Conservation (phyloP, 1,140 invertebrate species). For the Drosophila parabipectinata region DNA sequence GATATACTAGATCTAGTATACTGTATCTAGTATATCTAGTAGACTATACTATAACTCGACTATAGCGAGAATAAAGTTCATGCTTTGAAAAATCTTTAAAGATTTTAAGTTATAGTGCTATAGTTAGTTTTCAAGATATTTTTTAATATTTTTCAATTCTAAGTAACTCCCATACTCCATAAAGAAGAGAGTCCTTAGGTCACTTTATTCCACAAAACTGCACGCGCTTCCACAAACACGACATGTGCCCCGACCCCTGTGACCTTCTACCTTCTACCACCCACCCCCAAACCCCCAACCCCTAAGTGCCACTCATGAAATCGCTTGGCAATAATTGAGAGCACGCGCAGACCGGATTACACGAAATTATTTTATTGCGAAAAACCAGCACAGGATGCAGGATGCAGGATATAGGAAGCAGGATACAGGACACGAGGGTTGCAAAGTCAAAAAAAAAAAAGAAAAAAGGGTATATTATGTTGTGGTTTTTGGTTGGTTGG, state of each 20-base stretch:
- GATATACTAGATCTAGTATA: too few relatives aligned
- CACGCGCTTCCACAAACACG: neutral
- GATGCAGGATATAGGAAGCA: neutral
- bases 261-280: neutral
- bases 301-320: slow-evolving; percentile 19
- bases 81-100: too few relatives aligned
- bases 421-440: slow-evolving; percentile 3
- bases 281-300: neutral
- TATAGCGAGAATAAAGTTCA: too few relatives aligned
- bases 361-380: slow-evolving; percentile 66
- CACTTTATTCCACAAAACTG: too few relatives aligned
- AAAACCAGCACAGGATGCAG: slow-evolving; percentile 7
- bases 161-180: too few relatives aligned
- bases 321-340: slow-evolving; percentile 71
- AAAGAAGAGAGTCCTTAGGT: too few relatives aligned
- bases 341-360: slow-evolving; percentile 69
- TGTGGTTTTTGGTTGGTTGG: slow-evolving; percentile 20
- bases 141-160: too few relatives aligned
- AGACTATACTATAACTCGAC: too few relatives aligned
- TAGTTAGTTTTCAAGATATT: too few relatives aligned
- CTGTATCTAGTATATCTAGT: too few relatives aligned
- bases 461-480: slow-evolving; percentile 18
- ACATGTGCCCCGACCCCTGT: neutral
- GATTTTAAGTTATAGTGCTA: too few relatives aligned
- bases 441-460: slow-evolving; percentile 49